Evolutionary conservation across 2,888 invertebrate species (phyloP), one percentile per base, ranked within the genome.

Genomic region (Sinodicranocentrus sp.): DNA sequence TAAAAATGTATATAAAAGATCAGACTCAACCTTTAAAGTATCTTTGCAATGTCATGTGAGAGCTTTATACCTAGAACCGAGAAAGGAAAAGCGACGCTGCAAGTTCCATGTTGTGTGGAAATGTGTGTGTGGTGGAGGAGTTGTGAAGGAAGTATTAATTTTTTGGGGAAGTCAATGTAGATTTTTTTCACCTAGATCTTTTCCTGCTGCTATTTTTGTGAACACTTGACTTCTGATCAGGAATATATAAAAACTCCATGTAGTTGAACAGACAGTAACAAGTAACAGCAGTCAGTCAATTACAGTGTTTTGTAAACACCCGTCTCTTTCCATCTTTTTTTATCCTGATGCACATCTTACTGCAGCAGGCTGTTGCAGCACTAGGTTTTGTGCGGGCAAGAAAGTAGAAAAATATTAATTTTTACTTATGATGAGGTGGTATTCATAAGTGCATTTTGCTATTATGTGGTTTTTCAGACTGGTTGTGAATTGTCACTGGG

Each of bases 271-370:
- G 75, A 75, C 75, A 75, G 75, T 65, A 75, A 75, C 75, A 75
- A 65, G 75, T 75, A 75, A 75, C 75, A 75, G 65, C 52, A 63
- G 63, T 75, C 65, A 75, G 75, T 75, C 75, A 65, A 75, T 75
- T 75, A 65, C 23, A n/a, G 21, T 65, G 73, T 63, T 73, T n/a
- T 73, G 73, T 73, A 73, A 63, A 54, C 65, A 75, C 21, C 63
- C 19, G 63, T 65, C 52, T 65, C 15, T 48, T 28, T 75, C 52
- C 75, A 65, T 39, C 25, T 54, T 72, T 39, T 28, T 71, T 63
- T 39, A 39, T 33, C 33, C 33, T 25, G 71, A 71, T 52, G 52
- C 57, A 57, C 71, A 71, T 23, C 21, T 65, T 3, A 19, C 8
- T n/a, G n/a, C 17, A 1, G 33, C 1, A 25, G 63, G 2, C 15